Conservation (phyloP, 2,888 invertebrate genomes). For the Pyrocoelia pectoralis region DNA sequence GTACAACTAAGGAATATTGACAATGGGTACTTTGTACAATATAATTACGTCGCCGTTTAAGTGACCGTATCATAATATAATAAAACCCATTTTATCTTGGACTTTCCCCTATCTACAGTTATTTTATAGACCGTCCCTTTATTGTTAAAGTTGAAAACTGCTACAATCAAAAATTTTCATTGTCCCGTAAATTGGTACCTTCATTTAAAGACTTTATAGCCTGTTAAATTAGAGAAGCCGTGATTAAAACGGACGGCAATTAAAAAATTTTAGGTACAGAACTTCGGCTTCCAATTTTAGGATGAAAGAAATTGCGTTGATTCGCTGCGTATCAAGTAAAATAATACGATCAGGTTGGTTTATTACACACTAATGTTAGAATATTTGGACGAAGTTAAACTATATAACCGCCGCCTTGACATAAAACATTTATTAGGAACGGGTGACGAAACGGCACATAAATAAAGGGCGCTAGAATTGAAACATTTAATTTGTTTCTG, state of each 20-base stretch:
- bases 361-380: conserved; percentile 26
- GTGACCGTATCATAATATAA: neutral
- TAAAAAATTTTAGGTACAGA: neutral
- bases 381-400: conserved; percentile 33
- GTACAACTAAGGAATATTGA: no score
- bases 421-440: conserved; percentile 46
- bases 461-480: conserved; percentile 46
- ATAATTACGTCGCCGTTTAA: neutral
- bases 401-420: conserved; percentile 39
- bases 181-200: conserved; percentile 9
- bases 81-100: conserved; percentile 5
- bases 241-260: neutral
- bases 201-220: conserved; percentile 3
- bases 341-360: neutral
- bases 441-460: conserved; percentile 44
- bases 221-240: conserved; percentile 1
- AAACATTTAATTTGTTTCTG: conserved; percentile 48
- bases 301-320: neutral
- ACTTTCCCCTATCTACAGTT: conserved; percentile 6
- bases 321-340: neutral
- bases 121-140: conserved; percentile 5
- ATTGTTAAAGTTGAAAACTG: conserved; percentile 13
- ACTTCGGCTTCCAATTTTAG: no score
- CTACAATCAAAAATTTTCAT: conserved; percentile 13
- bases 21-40: no score